A percentile compares a stretch with the other conserved stretches of the same genome.
phyloP scores from a whole-genome alignment of 2,113 vertebrate species.

The Corydoras maculifer region DNA sequence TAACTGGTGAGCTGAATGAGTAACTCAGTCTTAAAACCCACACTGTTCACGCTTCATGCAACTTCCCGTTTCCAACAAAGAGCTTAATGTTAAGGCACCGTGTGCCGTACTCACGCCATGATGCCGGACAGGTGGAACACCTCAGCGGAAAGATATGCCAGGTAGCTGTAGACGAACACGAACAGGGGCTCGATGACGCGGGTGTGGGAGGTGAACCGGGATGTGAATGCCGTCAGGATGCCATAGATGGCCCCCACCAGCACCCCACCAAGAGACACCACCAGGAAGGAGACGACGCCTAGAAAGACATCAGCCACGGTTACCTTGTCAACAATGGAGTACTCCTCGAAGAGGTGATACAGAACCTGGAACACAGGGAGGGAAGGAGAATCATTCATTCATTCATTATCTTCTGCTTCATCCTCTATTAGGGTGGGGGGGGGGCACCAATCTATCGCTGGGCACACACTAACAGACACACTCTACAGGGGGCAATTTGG shows the following conservation, averaged over 20 bases:
- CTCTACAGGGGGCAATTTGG: no score
- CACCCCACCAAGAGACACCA: slow-evolving; percentile 85
- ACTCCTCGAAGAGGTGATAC: slow-evolving; percentile 96
- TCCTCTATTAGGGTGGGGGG: no score
- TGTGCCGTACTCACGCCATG: slow-evolving; percentile 86
- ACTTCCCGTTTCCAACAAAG: no score
- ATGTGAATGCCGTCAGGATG: slow-evolving; percentile 88
- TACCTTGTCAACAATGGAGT: slow-evolving; percentile 60
- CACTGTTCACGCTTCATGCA: no score
- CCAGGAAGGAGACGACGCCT: slow-evolving; percentile 87
- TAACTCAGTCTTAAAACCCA: no score
- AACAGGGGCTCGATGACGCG: slow-evolving; percentile 97
- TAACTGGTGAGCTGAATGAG: no score
- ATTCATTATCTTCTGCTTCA: no score
- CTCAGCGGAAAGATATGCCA: slow-evolving; percentile 93
- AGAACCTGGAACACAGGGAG: slow-evolving; percentile 70
- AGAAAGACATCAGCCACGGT: slow-evolving; percentile 74
- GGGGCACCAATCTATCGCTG: no score
- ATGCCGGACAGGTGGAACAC: slow-evolving; percentile 97
- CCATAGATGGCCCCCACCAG: slow-evolving; percentile 88
- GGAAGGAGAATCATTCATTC: no score
- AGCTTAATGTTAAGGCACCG: no score
- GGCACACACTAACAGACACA: no score
- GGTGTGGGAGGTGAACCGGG: slow-evolving; percentile 89
- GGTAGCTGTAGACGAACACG: slow-evolving; percentile 98